A percentile compares a stretch with the other conserved stretches of the same genome.
These are phyloP conservation scores for Teleiodes luculella DNA, from an alignment of 2,888 invertebrate species.

Conservation along the genomic window DNA sequence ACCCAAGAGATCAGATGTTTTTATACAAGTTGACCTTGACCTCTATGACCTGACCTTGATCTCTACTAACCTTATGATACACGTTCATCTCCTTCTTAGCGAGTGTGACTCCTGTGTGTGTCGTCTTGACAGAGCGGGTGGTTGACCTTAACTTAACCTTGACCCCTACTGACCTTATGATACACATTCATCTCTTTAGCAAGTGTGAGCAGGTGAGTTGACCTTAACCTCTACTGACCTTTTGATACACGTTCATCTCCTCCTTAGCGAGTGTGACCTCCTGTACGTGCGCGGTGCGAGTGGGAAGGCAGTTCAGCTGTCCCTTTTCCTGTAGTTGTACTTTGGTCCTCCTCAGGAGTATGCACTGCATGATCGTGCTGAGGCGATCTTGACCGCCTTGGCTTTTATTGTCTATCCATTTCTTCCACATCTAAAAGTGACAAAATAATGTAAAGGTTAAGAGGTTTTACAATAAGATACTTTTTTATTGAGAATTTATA, in stretches of 20 bases:
- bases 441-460: no score
- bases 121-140: neutral
- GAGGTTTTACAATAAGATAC: no score
- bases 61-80: neutral
- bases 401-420: constrained; percentile 92
- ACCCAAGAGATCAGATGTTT: no score
- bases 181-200: constrained; percentile 83
- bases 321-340: constrained; percentile 84
- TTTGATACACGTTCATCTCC: constrained; percentile 88
- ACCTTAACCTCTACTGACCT: constrained; percentile 52
- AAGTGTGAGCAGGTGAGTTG: constrained; percentile 67
- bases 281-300: constrained; percentile 75
- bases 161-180: neutral
- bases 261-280: constrained; percentile 82
- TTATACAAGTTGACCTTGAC: no score
- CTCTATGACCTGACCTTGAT: neutral
- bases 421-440: constrained; percentile 88
- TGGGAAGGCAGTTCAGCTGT: constrained; percentile 80
- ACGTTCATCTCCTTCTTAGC: neutral
- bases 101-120: neutral
- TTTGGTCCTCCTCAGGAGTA: constrained; percentile 94
- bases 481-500: no score
- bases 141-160: neutral
- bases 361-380: constrained; percentile 89
- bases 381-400: constrained; percentile 88